These are phyloP conservation scores for Phalacrocorax aristotelis DNA, from an alignment of 2,113 vertebrate genomes.

Conservation along the genomic window DNA sequence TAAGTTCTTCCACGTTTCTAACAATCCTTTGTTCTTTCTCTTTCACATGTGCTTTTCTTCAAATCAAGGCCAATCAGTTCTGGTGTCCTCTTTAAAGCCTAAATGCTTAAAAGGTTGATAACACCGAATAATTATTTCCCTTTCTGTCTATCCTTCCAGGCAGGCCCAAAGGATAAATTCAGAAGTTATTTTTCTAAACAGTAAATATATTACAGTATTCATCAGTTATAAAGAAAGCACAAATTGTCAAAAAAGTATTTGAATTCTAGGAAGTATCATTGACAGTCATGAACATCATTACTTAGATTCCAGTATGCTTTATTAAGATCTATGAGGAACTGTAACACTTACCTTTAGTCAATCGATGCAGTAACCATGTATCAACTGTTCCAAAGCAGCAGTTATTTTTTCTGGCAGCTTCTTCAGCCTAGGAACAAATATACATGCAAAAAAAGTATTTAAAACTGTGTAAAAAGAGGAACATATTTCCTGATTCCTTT, in stretches of 20 bases:
- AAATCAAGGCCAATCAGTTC: background rate
- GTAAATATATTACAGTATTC: background rate
- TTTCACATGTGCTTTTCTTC: background rate
- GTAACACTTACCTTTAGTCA: constrained; percentile 85
- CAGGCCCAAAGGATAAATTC: background rate
- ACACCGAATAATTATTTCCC: background rate
- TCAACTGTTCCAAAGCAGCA: constrained; percentile 97
- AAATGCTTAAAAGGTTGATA: background rate
- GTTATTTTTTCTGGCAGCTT: constrained; percentile 80
- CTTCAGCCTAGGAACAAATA: constrained; percentile 77
- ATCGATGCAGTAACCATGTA: constrained; percentile 90
- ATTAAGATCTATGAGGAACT: background rate
- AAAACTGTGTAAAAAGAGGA: background rate
- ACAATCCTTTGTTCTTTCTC: background rate
- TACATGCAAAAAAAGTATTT: background rate
- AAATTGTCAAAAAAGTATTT: background rate
- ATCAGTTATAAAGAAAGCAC: background rate
- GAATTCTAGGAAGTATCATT: background rate
- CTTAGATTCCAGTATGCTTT: background rate
- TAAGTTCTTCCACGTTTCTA: background rate
- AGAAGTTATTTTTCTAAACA: background rate
- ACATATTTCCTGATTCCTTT: background rate
- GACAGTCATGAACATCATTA: background rate
- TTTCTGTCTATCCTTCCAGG: background rate
- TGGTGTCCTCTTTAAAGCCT: background rate